Percentiles rank a stretch among this genome's conserved stretches.
Evolutionary conservation across 2,797 vertebrate genomes (phyloP).

Genomic region (Echeneis naucrates): DNA sequence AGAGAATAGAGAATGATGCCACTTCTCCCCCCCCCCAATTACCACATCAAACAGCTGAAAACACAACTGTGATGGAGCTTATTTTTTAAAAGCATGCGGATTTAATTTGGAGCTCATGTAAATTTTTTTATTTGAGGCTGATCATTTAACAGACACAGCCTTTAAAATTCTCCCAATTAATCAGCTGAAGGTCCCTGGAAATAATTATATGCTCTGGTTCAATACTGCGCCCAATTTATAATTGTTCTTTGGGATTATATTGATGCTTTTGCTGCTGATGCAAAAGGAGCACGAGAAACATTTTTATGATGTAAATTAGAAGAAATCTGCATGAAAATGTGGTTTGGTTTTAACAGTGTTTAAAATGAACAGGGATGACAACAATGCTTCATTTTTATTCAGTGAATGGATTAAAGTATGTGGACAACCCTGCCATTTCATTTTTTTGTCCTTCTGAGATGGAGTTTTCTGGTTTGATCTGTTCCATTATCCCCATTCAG

Average conservation of each 20-base stretch:
- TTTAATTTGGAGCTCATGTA: not conserved
- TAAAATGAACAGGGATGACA: not conserved
- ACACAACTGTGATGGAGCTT: not conserved
- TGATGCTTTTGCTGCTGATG: not conserved
- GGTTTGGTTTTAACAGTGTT: not conserved
- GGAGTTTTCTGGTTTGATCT: too few species aligned
- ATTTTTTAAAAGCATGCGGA: conserved; percentile 14
- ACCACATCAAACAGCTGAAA: conserved; percentile 44
- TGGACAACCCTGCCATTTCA: not conserved
- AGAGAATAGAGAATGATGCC: conserved; percentile 1
- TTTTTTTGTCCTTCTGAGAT: not conserved
- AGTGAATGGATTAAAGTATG: not conserved
- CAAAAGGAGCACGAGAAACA: not conserved
- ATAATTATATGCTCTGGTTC: not conserved
- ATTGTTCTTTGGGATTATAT: not conserved
- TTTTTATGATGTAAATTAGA: not conserved
- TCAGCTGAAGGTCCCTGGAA: not conserved
- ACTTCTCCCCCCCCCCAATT: too few species aligned
- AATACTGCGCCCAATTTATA: not conserved
- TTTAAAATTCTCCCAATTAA: not conserved
- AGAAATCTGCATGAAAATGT: not conserved
- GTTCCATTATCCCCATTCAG: not conserved
- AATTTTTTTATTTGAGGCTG: not conserved
- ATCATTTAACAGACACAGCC: not conserved
- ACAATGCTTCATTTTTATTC: not conserved